Evolutionary conservation across 2,888 invertebrate genomes (phyloP).

Genomic region (Meghimatium bilineatum): DNA sequence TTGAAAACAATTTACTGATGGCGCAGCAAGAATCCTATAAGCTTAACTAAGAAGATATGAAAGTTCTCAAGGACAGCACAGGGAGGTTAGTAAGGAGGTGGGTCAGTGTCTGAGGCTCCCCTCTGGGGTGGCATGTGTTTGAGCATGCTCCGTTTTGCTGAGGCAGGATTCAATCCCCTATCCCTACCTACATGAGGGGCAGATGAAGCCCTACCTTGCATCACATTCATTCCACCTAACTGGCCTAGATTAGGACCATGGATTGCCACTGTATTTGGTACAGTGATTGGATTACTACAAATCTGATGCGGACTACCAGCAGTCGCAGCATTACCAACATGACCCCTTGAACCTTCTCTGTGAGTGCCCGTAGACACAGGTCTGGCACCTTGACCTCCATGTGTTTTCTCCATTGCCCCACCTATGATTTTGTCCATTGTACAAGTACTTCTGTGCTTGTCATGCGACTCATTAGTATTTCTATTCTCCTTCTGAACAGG

Average conservation of each 20-base stretch:
- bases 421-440: constrained; percentile 37
- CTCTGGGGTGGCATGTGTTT: constrained; percentile 71
- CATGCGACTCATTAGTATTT: constrained; percentile 42
- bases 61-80: constrained; percentile 23
- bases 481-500: constrained; percentile 43
- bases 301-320: constrained; percentile 40
- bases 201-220: constrained; percentile 46
- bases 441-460: constrained; percentile 25
- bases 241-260: constrained; percentile 45
- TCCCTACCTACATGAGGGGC: constrained; percentile 44
- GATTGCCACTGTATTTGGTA: constrained; percentile 47
- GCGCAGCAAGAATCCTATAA: constrained; percentile 32
- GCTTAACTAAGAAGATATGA: constrained; percentile 39
- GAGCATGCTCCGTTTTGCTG: constrained; percentile 72
- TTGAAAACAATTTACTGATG: constrained; percentile 41
- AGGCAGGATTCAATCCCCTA: constrained; percentile 64
- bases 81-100: constrained; percentile 67
- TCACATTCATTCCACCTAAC: constrained; percentile 31
- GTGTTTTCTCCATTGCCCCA: constrained; percentile 41
- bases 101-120: constrained; percentile 71
- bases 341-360: constrained; percentile 41
- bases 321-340: constrained; percentile 17
- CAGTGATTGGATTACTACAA: constrained; percentile 47
- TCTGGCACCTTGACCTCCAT: constrained; percentile 26
- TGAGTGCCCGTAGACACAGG: constrained; percentile 39